Evolutionary conservation across 2,888 invertebrate genomes (phyloP).

Genomic region (Perizoma flavofasciatum): DNA sequence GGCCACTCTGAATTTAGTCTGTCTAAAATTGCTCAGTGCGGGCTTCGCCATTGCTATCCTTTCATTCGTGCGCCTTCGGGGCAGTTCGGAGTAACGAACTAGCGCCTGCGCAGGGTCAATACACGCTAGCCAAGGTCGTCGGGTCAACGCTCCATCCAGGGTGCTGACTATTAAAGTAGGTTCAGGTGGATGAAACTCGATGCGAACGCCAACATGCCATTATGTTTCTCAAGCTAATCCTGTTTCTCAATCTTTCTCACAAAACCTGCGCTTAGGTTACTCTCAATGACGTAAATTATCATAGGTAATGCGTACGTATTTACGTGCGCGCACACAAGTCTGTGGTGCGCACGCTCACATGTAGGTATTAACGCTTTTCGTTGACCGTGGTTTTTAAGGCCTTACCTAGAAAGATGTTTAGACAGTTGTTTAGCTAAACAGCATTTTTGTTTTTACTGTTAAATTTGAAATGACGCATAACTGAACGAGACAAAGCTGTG

Average conservation of each 20-base stretch:
- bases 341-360: no score
- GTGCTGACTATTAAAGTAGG: constrained; percentile 28
- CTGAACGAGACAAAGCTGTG: no score
- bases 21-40: constrained; percentile 44
- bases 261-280: constrained; percentile 5
- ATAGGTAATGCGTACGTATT: neutral
- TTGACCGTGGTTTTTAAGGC: no score
- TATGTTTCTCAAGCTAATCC: constrained; percentile 11
- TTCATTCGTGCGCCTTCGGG: constrained; percentile 49
- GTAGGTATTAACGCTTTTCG: no score
- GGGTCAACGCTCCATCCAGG: constrained; percentile 64
- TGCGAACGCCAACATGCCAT: constrained; percentile 8
- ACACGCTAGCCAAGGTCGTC: constrained; percentile 65
- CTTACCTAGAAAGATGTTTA: no score
- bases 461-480: no score
- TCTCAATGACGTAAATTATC: constrained; percentile 10
- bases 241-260: constrained; percentile 28
- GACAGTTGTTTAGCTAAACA: no score
- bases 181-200: constrained; percentile 22
- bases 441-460: no score
- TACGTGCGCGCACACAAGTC: no score
- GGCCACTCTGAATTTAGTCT: constrained; percentile 36
- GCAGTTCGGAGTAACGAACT: constrained; percentile 63
- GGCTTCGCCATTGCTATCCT: constrained; percentile 40
- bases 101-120: constrained; percentile 75